These are phyloP conservation scores for Oncopodura yosiiana DNA, from an alignment of 1,140 invertebrate species.

Conservation along the genomic window DNA sequence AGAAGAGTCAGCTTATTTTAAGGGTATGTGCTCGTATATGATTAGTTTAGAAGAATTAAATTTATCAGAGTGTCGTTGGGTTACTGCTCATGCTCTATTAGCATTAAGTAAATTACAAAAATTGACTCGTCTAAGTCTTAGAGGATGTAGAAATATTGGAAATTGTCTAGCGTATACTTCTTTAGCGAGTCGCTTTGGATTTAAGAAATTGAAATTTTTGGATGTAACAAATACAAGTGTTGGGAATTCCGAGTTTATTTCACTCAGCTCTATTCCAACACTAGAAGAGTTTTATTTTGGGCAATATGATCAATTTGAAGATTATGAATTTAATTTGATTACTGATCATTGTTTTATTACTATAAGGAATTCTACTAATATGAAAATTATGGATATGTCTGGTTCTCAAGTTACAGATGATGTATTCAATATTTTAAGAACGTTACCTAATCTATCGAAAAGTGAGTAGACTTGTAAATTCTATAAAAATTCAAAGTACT, in stretches of 20 bases:
- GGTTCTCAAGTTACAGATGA: conserved; percentile 22
- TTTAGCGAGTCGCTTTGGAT: conserved; percentile 60
- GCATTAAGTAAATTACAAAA: conserved; percentile 56
- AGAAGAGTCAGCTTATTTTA: conserved; percentile 20
- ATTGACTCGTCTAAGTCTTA: conserved; percentile 49
- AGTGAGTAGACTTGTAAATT: conserved; percentile 5
- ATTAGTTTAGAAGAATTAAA: conserved; percentile 47
- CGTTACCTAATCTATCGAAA: conserved; percentile 11
- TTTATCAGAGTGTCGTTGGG: conserved; percentile 57
- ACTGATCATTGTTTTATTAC: conserved; percentile 13
- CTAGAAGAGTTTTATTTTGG: conserved; percentile 34
- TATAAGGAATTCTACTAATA: conserved; percentile 10
- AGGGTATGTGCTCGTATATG: conserved; percentile 15
- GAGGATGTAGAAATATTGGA: conserved; percentile 51
- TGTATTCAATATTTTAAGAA: conserved; percentile 6
- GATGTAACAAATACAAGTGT: conserved; percentile 32
- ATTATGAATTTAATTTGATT: conserved; percentile 13
- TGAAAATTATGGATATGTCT: conserved; percentile 21
- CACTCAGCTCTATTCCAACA: conserved; percentile 9
- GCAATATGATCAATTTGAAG: conserved; percentile 24
- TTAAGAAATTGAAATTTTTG: conserved; percentile 49
- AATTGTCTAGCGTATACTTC: conserved; percentile 65
- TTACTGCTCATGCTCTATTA: conserved; percentile 56
- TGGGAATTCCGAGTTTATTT: conserved; percentile 22
- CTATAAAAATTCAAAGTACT: no score